Conservation (phyloP, 2,797 vertebrate genomes). For the Pelodytes ibericus region DNA sequence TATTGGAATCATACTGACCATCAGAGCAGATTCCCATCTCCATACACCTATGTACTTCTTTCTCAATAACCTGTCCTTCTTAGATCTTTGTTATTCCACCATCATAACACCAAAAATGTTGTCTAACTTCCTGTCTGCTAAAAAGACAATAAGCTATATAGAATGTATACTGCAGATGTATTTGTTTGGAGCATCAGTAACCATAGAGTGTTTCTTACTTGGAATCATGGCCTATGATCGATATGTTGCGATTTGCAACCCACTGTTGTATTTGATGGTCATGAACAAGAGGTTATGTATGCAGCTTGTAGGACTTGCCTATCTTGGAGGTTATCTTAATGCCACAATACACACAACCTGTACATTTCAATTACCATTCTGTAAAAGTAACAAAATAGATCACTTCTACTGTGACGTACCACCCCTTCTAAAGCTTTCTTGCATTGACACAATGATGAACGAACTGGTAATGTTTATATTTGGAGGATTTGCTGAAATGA, state of each 20-base stretch:
- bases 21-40: slow-evolving; percentile 45
- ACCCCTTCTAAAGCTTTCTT: slow-evolving; percentile 42
- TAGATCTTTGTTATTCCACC: slow-evolving; percentile 45
- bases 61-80: slow-evolving; percentile 44
- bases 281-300: slow-evolving; percentile 35
- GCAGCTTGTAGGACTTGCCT: slow-evolving; percentile 30
- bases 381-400: slow-evolving; percentile 47
- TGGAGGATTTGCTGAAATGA: slow-evolving; percentile 44
- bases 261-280: slow-evolving; percentile 29
- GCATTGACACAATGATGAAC: slow-evolving; percentile 46
- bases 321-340: slow-evolving; percentile 40
- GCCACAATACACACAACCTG: slow-evolving; percentile 40
- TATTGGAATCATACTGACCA: slow-evolving; percentile 40
- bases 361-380: slow-evolving; percentile 41
- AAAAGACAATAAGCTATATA: slow-evolving; percentile 31
- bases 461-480: slow-evolving; percentile 49
- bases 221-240: slow-evolving; percentile 53
- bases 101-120: slow-evolving; percentile 44
- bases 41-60: slow-evolving; percentile 57
- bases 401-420: slow-evolving; percentile 50
- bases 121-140: slow-evolving; percentile 34
- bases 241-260: slow-evolving; percentile 48
- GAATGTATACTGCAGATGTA: slow-evolving; percentile 46
- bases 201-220: slow-evolving; percentile 48
- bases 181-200: slow-evolving; percentile 47